phyloP scores from a whole-genome alignment of 2,113 vertebrate genomes.

The Sceloporus undulatus region DNA sequence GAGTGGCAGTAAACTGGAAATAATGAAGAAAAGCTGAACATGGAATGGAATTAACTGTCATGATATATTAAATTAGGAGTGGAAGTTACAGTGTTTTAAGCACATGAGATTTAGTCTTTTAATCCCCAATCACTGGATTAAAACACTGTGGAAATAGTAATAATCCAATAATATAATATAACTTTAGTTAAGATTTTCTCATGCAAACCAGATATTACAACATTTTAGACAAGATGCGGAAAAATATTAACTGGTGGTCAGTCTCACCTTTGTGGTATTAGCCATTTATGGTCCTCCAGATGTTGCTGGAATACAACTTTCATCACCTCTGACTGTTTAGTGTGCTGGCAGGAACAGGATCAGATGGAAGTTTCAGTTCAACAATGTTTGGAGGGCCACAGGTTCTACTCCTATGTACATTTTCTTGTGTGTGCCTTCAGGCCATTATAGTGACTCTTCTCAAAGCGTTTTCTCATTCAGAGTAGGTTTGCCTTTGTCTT shows the following conservation, averaged over 20 bases:
- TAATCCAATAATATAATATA: not conserved
- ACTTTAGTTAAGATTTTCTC: not conserved
- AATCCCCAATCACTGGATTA: not conserved
- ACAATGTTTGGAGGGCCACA: not conserved
- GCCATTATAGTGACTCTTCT: too few relatives aligned
- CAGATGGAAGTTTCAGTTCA: not conserved
- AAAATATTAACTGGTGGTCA: not conserved
- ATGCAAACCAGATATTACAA: not conserved
- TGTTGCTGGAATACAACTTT: not conserved
- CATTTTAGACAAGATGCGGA: not conserved
- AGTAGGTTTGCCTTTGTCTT: too few relatives aligned
- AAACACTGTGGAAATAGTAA: not conserved
- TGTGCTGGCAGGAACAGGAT: not conserved
- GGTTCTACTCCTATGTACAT: too few relatives aligned
- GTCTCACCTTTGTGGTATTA: not conserved
- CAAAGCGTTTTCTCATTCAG: too few relatives aligned
- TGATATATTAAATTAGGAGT: not conserved
- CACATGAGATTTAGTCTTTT: not conserved
- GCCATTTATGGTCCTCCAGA: too few relatives aligned
- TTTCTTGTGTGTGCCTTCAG: too few relatives aligned
- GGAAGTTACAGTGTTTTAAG: not conserved
- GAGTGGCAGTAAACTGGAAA: not conserved
- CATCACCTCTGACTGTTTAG: not conserved
- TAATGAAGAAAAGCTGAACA: not conserved
- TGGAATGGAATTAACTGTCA: not conserved